These are phyloP conservation scores for Aricia artaxerxes DNA, from an alignment of 2,888 invertebrate species.

Conservation along the genomic window DNA sequence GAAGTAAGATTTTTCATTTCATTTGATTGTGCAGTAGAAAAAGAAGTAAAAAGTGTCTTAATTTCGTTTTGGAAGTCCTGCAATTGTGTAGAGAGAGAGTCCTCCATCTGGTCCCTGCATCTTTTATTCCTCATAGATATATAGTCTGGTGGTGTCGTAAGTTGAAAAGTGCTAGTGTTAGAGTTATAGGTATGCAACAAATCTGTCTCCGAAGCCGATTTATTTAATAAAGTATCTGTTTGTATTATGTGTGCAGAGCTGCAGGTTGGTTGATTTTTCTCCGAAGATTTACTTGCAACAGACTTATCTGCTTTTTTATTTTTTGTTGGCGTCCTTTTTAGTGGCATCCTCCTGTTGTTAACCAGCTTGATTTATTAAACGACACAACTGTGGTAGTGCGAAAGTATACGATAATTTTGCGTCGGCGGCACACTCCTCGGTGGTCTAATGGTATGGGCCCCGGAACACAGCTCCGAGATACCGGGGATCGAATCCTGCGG, in stretches of 20 bases:
- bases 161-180: background rate
- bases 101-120: too few species aligned
- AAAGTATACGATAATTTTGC: too few species aligned
- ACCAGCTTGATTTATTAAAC: background rate
- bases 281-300: background rate
- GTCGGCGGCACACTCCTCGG: too few species aligned
- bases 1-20: too few species aligned
- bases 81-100: too few species aligned
- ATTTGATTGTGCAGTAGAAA: too few species aligned
- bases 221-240: background rate
- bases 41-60: too few species aligned
- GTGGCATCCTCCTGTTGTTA: background rate
- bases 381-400: background rate
- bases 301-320: conserved; percentile 6
- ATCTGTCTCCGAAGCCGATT: conserved; percentile 4
- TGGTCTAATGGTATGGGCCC: too few species aligned
- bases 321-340: conserved; percentile 1
- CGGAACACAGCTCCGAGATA: too few species aligned
- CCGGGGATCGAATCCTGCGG: too few species aligned
- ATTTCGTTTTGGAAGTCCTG: too few species aligned
- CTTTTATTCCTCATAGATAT: too few species aligned
- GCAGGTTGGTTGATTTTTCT: conserved; percentile 48
- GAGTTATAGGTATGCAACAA: background rate
- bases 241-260: background rate
- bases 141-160: background rate